Evolutionary conservation across 1,140 invertebrate species (phyloP), one percentile per base, ranked within the genome.

Genomic region (Chironomus tepperi): DNA sequence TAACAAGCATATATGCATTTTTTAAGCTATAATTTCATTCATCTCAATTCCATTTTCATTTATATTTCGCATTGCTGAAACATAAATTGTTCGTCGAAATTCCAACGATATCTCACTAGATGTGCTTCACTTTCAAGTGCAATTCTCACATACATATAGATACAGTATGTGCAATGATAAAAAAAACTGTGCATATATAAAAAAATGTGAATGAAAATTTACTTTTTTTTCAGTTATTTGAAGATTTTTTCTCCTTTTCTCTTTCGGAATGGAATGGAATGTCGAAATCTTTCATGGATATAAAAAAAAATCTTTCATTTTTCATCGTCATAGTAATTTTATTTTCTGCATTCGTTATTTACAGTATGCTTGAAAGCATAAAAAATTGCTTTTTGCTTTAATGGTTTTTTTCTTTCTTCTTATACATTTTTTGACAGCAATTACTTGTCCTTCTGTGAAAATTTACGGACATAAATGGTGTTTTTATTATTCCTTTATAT

Each of bases 401-500:
- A 67, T 67, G 16, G 15, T 15, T 19, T 73, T 24, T 57, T 19
- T 74, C 2, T 42, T 8, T 42, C 70, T 67, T 74, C 74, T 74
- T 75, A 2, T 19, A n/a, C n/a, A n/a, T 10, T 12, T n/a, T 12
- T 72, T 16, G 16, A 72, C 8, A 72, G 9, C 9, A 72, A 12
- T 72, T 72, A 12, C 19, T 72, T 19, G 15, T 72, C 16, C 16
- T 72, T 9, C 9, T 72, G 67, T n/a, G 16, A 64, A n/a, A n/a
- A 18, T 64, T 64, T n/a, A n/a, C 12, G 12, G 16, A 64, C 12
- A n/a, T 64, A n/a, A n/a, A 64, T n/a, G 12, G 12, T 72, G 9
- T 19, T 72, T 9, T 72, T 72, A 10, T 72, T 72, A 9, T 15
- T 43, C 79, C 83, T 87, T 86, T 85, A 76, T 34, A 34, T 2